Evolutionary conservation across 1,140 invertebrate genomes (phyloP).

Genomic region (Mylabris phalerata): DNA sequence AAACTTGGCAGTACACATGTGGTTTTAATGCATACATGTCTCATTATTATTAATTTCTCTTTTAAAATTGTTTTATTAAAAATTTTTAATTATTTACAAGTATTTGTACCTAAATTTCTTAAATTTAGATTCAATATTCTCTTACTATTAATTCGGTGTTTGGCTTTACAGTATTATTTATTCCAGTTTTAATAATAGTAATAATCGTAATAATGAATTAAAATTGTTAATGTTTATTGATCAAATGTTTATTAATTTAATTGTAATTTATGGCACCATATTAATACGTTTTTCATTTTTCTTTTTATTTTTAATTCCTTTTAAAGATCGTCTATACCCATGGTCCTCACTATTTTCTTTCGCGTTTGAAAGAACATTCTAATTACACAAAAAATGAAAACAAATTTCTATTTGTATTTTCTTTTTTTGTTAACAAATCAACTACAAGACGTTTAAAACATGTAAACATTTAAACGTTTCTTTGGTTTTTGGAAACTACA

Average conservation of each 20-base stretch:
- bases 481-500: too few relatives aligned
- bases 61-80: conserved; percentile 12
- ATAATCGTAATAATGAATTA: neutral
- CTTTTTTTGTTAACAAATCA: too few relatives aligned
- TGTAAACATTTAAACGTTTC: conserved; percentile 2
- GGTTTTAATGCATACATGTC: conserved; percentile 16
- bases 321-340: neutral
- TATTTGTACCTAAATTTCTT: conserved; percentile 5
- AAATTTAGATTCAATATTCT: conserved; percentile 11
- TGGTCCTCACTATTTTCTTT: neutral
- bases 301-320: neutral
- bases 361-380: too few relatives aligned
- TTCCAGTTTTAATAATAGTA: neutral
- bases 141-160: neutral
- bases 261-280: neutral
- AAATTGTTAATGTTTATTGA: neutral
- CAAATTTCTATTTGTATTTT: too few relatives aligned
- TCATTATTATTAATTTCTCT: neutral
- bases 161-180: neutral
- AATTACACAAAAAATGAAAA: too few relatives aligned
- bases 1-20: conserved; percentile 17
- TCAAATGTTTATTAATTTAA: neutral
- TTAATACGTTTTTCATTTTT: neutral
- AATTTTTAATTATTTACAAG: conserved; percentile 12
- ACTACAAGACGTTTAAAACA: neutral